Percentiles rank a stretch among this genome's conserved stretches.
These are phyloP conservation scores for Macroramphosus scolopax DNA, from an alignment of 2,797 vertebrate genomes.

Conservation along the genomic window DNA sequence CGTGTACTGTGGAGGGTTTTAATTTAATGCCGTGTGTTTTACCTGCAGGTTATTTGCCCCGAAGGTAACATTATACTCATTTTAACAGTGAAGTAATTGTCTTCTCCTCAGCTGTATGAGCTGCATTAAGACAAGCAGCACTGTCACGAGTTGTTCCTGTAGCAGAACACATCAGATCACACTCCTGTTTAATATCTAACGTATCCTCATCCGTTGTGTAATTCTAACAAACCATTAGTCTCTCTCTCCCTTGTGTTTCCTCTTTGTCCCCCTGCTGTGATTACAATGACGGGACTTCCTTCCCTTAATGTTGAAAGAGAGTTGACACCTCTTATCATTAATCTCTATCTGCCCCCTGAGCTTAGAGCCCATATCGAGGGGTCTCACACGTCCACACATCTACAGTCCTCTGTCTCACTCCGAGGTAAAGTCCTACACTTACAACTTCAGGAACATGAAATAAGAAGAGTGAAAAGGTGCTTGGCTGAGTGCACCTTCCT, in stretches of 20 bases:
- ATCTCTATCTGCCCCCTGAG: constrained; percentile 55
- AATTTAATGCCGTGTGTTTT: constrained; percentile 46
- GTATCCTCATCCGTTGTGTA: too few relatives aligned
- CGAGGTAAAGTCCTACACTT: constrained; percentile 21
- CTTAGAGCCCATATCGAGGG: constrained; percentile 48
- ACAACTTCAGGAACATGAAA: constrained; percentile 49
- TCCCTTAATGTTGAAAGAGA: constrained; percentile 54
- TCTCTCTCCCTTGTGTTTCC: too few relatives aligned
- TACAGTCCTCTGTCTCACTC: background rate
- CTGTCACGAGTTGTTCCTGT: background rate
- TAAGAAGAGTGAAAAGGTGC: constrained; percentile 51
- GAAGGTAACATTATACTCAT: constrained; percentile 21
- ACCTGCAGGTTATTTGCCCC: constrained; percentile 31
- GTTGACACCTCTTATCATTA: constrained; percentile 61
- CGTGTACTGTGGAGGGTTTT: constrained; percentile 17
- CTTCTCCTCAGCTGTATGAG: constrained; percentile 20
- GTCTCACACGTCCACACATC: constrained; percentile 5
- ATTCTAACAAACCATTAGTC: background rate
- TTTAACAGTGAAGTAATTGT: constrained; percentile 15
- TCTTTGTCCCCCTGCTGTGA: constrained; percentile 11
- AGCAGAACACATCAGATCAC: too few relatives aligned
- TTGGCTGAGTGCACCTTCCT: constrained; percentile 19
- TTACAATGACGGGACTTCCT: constrained; percentile 32
- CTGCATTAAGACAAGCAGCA: constrained; percentile 1
- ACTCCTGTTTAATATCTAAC: too few relatives aligned